These are phyloP conservation scores for Trichopria drosophilae DNA, from an alignment of 2,888 invertebrate species.

Conservation along the genomic window DNA sequence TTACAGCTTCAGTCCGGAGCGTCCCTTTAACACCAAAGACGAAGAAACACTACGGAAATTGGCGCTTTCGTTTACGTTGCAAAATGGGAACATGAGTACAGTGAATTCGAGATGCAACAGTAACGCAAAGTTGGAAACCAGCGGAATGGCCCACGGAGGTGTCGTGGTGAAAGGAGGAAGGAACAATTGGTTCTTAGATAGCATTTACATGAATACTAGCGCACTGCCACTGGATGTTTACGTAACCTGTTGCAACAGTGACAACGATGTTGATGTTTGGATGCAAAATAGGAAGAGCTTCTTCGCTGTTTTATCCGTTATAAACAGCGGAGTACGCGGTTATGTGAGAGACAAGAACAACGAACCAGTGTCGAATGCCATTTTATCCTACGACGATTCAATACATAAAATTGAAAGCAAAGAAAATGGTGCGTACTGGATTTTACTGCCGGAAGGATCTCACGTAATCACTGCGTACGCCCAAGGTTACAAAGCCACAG, in stretches of 20 bases:
- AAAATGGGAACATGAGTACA: constrained; percentile 41
- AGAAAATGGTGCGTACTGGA: constrained; percentile 51
- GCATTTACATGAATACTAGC: constrained; percentile 51
- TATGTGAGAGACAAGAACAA: constrained; percentile 47
- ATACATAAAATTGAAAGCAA: constrained; percentile 43
- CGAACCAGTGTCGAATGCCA: constrained; percentile 47
- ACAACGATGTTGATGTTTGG: constrained; percentile 46
- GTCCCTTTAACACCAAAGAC: constrained; percentile 43
- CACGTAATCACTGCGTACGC: constrained; percentile 64
- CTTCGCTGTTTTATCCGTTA: constrained; percentile 42
- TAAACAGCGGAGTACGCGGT: constrained; percentile 48
- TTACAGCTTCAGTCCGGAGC: constrained; percentile 27
- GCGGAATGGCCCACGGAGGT: constrained; percentile 42
- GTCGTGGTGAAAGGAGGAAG: constrained; percentile 29
- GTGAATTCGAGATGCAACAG: constrained; percentile 39
- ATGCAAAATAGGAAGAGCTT: constrained; percentile 47
- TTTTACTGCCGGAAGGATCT: constrained; percentile 53
- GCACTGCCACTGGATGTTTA: constrained; percentile 52
- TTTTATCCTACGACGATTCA: constrained; percentile 49
- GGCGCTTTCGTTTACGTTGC: constrained; percentile 41
- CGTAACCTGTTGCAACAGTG: constrained; percentile 52
- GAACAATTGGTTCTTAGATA: constrained; percentile 49
- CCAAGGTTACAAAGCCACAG: constrained; percentile 64
- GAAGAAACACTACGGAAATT: constrained; percentile 43
- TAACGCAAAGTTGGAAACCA: constrained; percentile 34